A percentile compares a stretch with the other conserved stretches of the same genome.
Conservation (phyloP, 2,113 vertebrate genomes). For the Lophura nycthemera region DNA sequence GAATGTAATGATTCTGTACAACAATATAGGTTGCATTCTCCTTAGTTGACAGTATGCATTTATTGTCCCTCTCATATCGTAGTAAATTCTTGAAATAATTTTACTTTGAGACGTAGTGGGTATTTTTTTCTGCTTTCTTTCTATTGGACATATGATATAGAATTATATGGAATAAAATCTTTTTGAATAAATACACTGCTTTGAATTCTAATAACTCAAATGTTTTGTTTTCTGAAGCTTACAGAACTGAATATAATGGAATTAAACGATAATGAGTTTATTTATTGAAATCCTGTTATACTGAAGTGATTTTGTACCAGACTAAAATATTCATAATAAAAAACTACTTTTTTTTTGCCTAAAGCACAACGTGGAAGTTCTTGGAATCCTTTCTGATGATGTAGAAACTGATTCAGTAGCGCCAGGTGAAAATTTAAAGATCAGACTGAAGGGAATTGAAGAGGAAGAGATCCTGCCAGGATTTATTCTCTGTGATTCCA, state of each 20-base stretch:
- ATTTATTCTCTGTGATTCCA: constrained; percentile 96
- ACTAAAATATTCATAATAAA: background rate
- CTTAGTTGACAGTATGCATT: background rate
- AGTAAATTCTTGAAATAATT: background rate
- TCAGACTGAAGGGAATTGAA: constrained; percentile 98
- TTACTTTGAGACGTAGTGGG: background rate
- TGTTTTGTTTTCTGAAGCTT: background rate
- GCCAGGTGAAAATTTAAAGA: constrained; percentile 97
- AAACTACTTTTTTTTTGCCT: constrained; percentile 31
- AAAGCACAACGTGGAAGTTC: constrained; percentile 97
- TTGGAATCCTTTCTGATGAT: constrained; percentile 96
- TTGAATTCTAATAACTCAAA: background rate
- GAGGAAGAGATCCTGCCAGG: constrained; percentile 98
- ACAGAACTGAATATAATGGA: background rate
- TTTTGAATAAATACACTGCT: background rate
- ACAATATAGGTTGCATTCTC: background rate
- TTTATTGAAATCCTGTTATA: background rate
- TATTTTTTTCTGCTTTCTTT: background rate
- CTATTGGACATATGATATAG: background rate
- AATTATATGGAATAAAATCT: background rate
- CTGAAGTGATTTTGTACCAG: background rate
- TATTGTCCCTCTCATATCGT: background rate
- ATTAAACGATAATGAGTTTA: background rate
- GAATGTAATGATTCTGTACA: background rate
- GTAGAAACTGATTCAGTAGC: constrained; percentile 96